Evolutionary conservation across 2,113 vertebrate genomes (phyloP), one percentile per base, ranked within the genome.

Genomic region (Apistogramma diplotaenia): DNA sequence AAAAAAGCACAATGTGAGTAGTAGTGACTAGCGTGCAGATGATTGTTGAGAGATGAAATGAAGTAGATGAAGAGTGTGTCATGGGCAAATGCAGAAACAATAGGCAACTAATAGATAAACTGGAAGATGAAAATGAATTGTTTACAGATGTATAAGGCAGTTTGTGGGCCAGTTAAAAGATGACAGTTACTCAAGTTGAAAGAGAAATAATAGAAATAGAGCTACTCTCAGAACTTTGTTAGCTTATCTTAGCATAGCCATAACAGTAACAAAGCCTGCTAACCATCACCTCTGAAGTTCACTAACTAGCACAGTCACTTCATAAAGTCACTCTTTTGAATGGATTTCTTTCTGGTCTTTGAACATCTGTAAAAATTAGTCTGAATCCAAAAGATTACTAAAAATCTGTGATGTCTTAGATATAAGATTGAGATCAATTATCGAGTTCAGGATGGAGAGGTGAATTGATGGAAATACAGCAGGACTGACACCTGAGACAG

Each of bases 11-110:
- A 67, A 78, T 58, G 35, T 87, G 65, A 82, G 40, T 70, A 60
- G 3, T 23, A 35, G 74, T 70, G 72, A 84, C 46, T 29, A 33
- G 51, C 87, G 83, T 92, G 87, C 90, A 91, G 76, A 73, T 81
- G 73, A 78, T 53, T 81, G 85, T 76, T 76, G 77, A 35, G 51
- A 83, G 72, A 43, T 54, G 78, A 53, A 23, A 75, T 29, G 43
- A 57, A 54, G 19, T 59, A 40, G 70, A 54, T 61, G 55, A 27
- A 58, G 49, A 74, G 57, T 33, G 25, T 62, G 73, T 23, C 4
- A 57, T 70, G 8, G 37, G 19, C 35, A 21, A 73, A 79, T 2
- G 25, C 13, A 85, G 19, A 74, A 23, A 81, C 19, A 51, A 70
- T 51, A 31, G 65, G 43, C 43, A 70, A 70, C 25, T 46, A 70